phyloP scores from a whole-genome alignment of 2,113 vertebrate species.

The Mesocricetus auratus region DNA sequence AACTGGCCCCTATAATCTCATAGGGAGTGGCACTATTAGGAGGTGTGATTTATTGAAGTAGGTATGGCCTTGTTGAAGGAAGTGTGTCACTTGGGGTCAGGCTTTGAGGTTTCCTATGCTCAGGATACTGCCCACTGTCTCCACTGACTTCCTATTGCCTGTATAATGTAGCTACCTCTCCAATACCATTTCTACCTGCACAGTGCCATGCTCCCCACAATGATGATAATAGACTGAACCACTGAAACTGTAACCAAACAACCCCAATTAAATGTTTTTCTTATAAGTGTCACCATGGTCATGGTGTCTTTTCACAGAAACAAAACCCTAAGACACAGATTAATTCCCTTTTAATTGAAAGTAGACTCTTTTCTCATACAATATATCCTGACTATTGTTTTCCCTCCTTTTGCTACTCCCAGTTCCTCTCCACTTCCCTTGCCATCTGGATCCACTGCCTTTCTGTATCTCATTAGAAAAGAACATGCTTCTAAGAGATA shows the following conservation, averaged over 20 bases:
- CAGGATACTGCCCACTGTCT: too few species aligned
- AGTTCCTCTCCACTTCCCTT: neutral
- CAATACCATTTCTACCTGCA: too few species aligned
- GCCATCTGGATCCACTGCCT: accelerated
- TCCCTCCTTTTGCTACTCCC: neutral
- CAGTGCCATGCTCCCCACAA: too few species aligned
- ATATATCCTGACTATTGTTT: neutral
- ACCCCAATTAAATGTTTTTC: too few species aligned
- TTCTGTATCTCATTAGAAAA: neutral
- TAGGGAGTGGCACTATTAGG: neutral
- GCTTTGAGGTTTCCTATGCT: too few species aligned
- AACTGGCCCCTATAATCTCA: neutral
- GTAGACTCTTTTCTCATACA: neutral
- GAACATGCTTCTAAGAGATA: neutral
- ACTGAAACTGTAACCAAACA: too few species aligned
- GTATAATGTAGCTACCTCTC: too few species aligned
- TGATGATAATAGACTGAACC: too few species aligned
- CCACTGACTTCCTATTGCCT: too few species aligned
- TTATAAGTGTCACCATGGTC: too few species aligned
- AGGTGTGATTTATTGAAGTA: neutral
- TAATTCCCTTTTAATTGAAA: neutral
- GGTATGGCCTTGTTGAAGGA: neutral
- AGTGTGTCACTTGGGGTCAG: too few species aligned
- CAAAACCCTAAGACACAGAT: neutral
- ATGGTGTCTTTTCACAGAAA: too few species aligned